Percentiles rank a stretch among this genome's conserved stretches.
Conservation (phyloP, 1,140 invertebrate genomes). For the Bombus cullumanus region DNA sequence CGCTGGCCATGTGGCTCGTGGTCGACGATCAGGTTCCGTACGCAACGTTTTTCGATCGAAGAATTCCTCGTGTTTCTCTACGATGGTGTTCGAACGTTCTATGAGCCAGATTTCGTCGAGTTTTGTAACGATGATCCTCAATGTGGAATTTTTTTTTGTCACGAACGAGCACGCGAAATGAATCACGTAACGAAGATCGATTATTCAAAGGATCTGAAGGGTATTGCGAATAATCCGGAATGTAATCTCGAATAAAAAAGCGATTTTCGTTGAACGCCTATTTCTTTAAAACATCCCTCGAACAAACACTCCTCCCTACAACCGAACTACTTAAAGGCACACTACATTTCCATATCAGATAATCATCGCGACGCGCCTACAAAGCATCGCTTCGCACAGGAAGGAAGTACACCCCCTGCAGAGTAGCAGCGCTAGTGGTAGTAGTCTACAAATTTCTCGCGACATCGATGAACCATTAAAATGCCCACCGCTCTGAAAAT, state of each 20-base stretch:
- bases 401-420: background rate
- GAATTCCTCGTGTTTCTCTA: background rate
- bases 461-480: constrained; percentile 14
- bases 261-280: background rate
- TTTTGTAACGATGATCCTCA: background rate
- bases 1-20: constrained; percentile 2
- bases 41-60: constrained; percentile 11
- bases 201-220: background rate
- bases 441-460: constrained; percentile 5
- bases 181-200: background rate
- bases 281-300: background rate
- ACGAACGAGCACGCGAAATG: no score
- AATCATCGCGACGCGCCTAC: constrained; percentile 3
- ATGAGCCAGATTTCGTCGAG: background rate
- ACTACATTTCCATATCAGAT: constrained; percentile 7
- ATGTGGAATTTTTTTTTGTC: background rate
- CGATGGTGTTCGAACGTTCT: background rate
- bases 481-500: background rate
- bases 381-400: background rate
- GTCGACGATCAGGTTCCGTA: constrained; percentile 24
- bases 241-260: background rate
- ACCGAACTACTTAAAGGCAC: background rate
- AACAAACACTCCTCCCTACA: background rate
- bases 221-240: background rate
- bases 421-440: background rate